phyloP scores from a whole-genome alignment of 2,113 vertebrate genomes.

The Eubucco bourcierii region DNA sequence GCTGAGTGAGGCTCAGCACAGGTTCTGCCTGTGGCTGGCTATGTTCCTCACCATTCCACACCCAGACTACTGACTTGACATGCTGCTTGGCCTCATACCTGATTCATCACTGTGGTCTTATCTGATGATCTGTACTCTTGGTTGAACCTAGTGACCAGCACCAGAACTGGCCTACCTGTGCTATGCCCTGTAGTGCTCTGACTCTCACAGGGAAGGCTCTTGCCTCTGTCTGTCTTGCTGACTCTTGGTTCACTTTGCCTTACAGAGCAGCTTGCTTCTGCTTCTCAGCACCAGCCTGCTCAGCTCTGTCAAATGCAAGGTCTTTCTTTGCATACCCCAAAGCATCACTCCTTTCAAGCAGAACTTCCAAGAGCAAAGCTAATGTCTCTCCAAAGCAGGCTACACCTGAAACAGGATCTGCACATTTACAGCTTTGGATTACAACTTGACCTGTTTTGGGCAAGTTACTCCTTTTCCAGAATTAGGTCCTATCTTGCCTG shows the following conservation, averaged over 20 bases:
- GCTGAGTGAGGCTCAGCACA: background rate
- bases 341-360: background rate
- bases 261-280: background rate
- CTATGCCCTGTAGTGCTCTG: background rate
- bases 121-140: background rate
- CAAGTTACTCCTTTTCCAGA: background rate
- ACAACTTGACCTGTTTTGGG: background rate
- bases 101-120: background rate
- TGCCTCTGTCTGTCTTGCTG: background rate
- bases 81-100: background rate
- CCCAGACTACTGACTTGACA: background rate
- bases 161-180: accelerated
- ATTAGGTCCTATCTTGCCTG: background rate
- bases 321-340: background rate
- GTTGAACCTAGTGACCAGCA: background rate
- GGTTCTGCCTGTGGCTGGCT: background rate
- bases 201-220: background rate
- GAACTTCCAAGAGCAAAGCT: background rate
- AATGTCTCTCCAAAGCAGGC: background rate
- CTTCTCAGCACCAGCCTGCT: background rate
- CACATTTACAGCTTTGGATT: background rate
- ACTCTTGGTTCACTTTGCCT: background rate
- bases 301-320: background rate
- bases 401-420: background rate
- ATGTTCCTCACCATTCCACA: background rate